Evolutionary conservation across 2,797 vertebrate species (phyloP).

Genomic region (Ptychobarbus kaznakovi): DNA sequence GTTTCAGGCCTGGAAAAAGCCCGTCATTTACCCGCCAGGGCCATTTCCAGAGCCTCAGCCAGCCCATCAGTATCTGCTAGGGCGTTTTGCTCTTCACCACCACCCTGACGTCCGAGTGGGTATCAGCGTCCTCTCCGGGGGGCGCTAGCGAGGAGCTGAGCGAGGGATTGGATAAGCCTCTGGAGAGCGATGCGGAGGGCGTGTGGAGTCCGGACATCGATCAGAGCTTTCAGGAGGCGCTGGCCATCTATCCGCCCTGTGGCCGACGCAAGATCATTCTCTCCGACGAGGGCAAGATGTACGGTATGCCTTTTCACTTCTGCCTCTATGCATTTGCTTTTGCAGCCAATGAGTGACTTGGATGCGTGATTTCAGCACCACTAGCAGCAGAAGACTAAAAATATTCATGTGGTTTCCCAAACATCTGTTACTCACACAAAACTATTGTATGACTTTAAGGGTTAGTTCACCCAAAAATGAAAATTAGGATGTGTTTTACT

Average conservation of each 20-base stretch:
- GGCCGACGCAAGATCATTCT: conserved; percentile 96
- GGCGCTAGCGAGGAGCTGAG: conserved; percentile 91
- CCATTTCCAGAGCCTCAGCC: conserved; percentile 8
- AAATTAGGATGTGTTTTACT: too few species aligned
- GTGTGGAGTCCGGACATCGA: conserved; percentile 96
- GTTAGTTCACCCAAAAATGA: too few species aligned
- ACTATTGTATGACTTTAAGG: too few species aligned
- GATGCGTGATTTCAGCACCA: neutral
- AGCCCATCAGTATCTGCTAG: conserved; percentile 56
- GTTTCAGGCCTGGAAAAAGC: conserved; percentile 22
- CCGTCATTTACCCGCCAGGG: neutral
- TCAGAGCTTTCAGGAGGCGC: conserved; percentile 96
- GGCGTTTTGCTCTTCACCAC: conserved; percentile 74
- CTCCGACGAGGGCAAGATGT: conserved; percentile 98
- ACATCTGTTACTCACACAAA: neutral
- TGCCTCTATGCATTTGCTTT: conserved; percentile 3
- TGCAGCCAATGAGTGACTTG: neutral
- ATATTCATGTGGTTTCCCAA: neutral
- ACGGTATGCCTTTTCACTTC: conserved; percentile 83
- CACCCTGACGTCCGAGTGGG: conserved; percentile 90
- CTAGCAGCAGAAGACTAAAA: neutral
- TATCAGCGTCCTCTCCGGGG: conserved; percentile 92
- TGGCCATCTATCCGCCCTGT: conserved; percentile 95
- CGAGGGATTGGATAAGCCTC: conserved; percentile 89
- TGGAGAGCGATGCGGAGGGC: conserved; percentile 93